Base-by-base conservation (phyloP, 2,797 vertebrate species). In the Pachyuromys duprasi region DNA sequence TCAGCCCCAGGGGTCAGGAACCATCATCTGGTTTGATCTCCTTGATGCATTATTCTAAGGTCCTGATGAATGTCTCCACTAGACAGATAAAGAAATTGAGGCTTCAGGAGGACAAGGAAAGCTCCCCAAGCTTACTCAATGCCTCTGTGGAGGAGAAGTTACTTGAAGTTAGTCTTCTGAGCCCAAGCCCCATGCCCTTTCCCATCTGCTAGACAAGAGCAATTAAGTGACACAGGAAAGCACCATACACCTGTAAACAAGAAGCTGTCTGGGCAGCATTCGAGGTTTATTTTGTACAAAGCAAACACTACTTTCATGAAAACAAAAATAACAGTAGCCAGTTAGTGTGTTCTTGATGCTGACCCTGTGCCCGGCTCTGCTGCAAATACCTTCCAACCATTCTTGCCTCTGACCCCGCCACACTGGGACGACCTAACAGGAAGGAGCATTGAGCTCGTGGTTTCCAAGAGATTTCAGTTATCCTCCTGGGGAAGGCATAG, bases 61-160 rank as follows among this genome's bases (percentile, higher is more conserved):
- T n/a, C 42, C 31, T 69, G n/a, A n/a, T 17, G 28, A 88, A 22
- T n/a, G 12, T 70, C 62, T 74, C 86, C 74, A 49, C 33, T 69
- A 67, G n/a, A 79, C 42, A 92, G 75, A 72, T 83, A 39, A 53
- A 86, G 60, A 92, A 92, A 89, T 33, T 15, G 26, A 95, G 62
- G 84, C 49, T 95, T 6, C 14, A 9, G n/a, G 5, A 80, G 13
- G 31, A 49, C 26, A 45, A 91, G 26, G n/a, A 67, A 22, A 28
- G 26, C 45, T 69, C 62, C 63, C 42, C 63, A 91, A 45, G 33
- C 87, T 69, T 17, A 12, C n/a, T 88, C 80, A 36, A 11, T 53
- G 69, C 60, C 31, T 76, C 8, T 11, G 24, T 24, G 26, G 70
- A 91, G 53, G 57, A 79, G n/a, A 93, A 86, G 49, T n/a, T 70